Percentiles rank a stretch among this genome's conserved stretches.
Evolutionary conservation across 2,113 vertebrate genomes (phyloP).

Genomic region (Gasterosteus nipponicus): DNA sequence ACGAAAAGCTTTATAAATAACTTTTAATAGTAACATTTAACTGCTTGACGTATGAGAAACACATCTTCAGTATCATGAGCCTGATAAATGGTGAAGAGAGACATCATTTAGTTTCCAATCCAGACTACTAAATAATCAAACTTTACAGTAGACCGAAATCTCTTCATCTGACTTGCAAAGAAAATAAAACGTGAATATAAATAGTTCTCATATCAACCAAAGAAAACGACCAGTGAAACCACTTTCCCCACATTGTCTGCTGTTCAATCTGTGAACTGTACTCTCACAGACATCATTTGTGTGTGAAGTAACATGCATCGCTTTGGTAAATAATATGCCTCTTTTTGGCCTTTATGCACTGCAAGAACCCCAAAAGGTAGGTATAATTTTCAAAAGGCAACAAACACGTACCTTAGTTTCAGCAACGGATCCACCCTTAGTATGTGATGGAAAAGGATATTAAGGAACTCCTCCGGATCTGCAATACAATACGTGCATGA

Average conservation of each 20-base stretch:
- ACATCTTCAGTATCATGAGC: not conserved
- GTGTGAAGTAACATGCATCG: not conserved
- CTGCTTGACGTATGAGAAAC: not conserved
- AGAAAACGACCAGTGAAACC: slow-evolving; percentile 10
- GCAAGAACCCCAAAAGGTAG: not conserved
- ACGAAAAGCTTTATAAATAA: not conserved
- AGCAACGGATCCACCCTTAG: slow-evolving; percentile 95
- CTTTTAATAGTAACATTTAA: not conserved
- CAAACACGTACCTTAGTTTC: slow-evolving; percentile 88
- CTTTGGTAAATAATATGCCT: not conserved
- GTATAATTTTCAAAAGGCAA: not conserved
- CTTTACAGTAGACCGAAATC: not conserved
- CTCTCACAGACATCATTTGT: not conserved
- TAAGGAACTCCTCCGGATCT: slow-evolving; percentile 99
- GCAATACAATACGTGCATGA: slow-evolving; percentile 44
- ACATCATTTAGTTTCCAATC: not conserved
- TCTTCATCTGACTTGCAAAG: not conserved
- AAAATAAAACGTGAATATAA: not conserved
- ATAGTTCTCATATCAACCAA: slow-evolving; percentile 12
- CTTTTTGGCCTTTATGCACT: not conserved
- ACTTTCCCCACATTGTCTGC: not conserved
- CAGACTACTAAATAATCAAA: not conserved
- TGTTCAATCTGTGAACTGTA: not conserved
- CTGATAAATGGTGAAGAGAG: not conserved
- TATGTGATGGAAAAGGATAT: slow-evolving; percentile 98